Evolutionary conservation across 2,888 invertebrate species (phyloP), one percentile per base, ranked within the genome.

Genomic region (Linyphia triangularis): DNA sequence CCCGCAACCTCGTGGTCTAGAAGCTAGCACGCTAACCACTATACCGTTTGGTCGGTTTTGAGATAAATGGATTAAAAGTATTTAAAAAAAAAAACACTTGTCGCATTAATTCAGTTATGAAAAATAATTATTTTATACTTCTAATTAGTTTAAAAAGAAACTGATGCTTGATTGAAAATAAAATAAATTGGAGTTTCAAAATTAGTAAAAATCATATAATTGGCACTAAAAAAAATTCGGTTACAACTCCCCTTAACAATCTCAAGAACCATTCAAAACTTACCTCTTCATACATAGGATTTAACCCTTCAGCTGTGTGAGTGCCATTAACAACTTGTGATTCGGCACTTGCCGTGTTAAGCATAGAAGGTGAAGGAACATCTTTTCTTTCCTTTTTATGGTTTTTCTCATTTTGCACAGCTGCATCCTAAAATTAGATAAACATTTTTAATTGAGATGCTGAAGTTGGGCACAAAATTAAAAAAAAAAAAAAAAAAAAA

Each of bases 261-360:
- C 7, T 6, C 19, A 65, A 51, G 65, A 28, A 57, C 51, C n/a
- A n/a, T 16, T 16, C 13, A 16, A 30, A 72, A 73, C 37, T 37
- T 93, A 96, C 96, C 94, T 97, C 97, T 92, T 96, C 96, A 93
- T 98, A 98, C 85, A 97, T 96, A 1, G 51, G 51, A 51, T 97
- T 97, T 51, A 98, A 94, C 92, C 97, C 97, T 2, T 97, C 97
- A 24, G 70, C 83, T 57, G 97, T 73, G 3, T n/a, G n/a, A n/a
- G n/a, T n/a, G n/a, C 30, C 59, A 92, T 97, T 96, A 33, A 98
- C 94, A 0, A 98, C 96, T 77, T 97, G 94, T 0, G 98, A 98
- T 92, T 98, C 97, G 92, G 97, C 96, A 92, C 97, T 97, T 0
- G 98, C 98, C 26, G 98, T 98, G 92, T 97, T 97, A 94, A 98